phyloP scores from a whole-genome alignment of 2,888 invertebrate genomes.

The Troides aeacus region DNA sequence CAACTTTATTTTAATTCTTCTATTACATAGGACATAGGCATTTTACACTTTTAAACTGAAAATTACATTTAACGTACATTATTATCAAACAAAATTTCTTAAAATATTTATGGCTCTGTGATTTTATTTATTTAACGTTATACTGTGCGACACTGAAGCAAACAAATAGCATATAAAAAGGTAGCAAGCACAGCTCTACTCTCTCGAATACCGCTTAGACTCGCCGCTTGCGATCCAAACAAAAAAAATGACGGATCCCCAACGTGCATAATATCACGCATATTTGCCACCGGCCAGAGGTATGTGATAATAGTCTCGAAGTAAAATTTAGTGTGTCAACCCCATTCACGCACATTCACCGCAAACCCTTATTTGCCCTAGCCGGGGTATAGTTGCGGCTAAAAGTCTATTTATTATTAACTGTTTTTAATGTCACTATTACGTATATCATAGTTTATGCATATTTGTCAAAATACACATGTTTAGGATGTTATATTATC shows the following conservation, averaged over 20 bases:
- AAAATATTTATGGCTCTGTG: background rate
- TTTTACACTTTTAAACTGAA: too few relatives aligned
- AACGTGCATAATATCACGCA: slow-evolving; percentile 26
- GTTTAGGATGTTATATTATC: background rate
- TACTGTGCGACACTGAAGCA: slow-evolving; percentile 10
- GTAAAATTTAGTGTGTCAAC: slow-evolving; percentile 25
- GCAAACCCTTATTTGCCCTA: slow-evolving; percentile 20
- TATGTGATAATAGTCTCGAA: slow-evolving; percentile 29
- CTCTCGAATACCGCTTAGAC: slow-evolving; percentile 29
- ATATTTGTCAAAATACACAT: background rate
- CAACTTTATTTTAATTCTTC: too few relatives aligned
- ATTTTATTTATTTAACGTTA: background rate
- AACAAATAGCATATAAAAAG: slow-evolving; percentile 19
- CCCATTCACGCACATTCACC: slow-evolving; percentile 27
- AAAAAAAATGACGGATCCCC: slow-evolving; percentile 27
- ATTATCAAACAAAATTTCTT: too few relatives aligned
- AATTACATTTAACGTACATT: too few relatives aligned
- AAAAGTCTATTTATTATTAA: slow-evolving; percentile 27
- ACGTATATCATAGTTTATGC: background rate
- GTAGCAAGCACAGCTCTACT: slow-evolving; percentile 14
- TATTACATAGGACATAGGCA: too few relatives aligned
- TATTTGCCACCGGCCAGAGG: slow-evolving; percentile 27
- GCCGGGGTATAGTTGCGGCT: slow-evolving; percentile 27
- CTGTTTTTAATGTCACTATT: slow-evolving; percentile 1
- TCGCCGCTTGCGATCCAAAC: slow-evolving; percentile 27